These are phyloP conservation scores for Synanthedon myopaeformis DNA, from an alignment of 2,888 invertebrate genomes.

Conservation along the genomic window DNA sequence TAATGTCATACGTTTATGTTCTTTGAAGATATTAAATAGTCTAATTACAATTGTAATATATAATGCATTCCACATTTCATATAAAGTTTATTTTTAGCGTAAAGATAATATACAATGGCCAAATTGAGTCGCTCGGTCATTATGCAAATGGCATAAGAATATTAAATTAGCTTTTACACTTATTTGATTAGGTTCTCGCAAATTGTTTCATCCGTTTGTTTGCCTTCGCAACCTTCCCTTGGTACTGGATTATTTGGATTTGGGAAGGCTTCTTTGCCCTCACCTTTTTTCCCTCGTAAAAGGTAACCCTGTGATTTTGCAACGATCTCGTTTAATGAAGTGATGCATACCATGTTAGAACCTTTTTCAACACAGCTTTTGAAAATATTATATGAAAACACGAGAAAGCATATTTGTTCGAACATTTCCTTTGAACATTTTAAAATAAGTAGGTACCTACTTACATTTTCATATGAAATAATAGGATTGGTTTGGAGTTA, in stretches of 20 bases:
- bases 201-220: constrained; percentile 48
- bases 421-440: no score
- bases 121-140: constrained; percentile 51
- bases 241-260: constrained; percentile 7
- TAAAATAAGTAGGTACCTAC: no score
- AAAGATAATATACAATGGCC: constrained; percentile 2
- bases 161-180: constrained; percentile 52
- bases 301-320: not conserved
- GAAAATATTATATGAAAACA: no score
- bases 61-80: no score
- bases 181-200: constrained; percentile 41
- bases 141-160: constrained; percentile 46
- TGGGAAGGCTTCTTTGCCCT: constrained; percentile 2
- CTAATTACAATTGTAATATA: no score
- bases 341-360: not conserved
- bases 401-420: no score
- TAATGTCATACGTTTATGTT: no score
- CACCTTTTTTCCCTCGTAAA: not conserved
- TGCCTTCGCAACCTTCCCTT: constrained; percentile 23
- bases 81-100: not conserved
- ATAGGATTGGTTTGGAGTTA: no score
- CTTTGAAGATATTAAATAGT: no score
- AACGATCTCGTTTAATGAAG: not conserved
- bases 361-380: not conserved
- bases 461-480: no score